These are phyloP conservation scores for Orussus abietinus DNA, from an alignment of 1,140 invertebrate genomes.

Conservation along the genomic window DNA sequence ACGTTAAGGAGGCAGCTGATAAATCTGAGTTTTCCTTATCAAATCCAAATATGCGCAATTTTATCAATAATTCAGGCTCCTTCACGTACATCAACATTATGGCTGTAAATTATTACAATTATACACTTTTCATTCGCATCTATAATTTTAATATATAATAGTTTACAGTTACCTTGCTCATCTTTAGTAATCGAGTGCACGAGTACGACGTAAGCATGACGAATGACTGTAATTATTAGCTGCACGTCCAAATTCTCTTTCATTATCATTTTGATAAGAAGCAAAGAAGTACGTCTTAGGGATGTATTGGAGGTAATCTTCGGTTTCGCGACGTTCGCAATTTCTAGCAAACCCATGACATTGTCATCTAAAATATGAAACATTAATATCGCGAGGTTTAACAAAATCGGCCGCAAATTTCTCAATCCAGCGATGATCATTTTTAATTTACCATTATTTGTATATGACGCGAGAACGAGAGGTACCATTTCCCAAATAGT, in stretches of 20 bases:
- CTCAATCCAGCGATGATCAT: too few species aligned
- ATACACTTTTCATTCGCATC: neutral
- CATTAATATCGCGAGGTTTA: neutral
- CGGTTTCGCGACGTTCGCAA: slow-evolving; percentile 17
- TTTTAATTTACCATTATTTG: neutral
- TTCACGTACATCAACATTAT: neutral
- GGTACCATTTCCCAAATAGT: slow-evolving; percentile 24
- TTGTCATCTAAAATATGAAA: slow-evolving; percentile 14
- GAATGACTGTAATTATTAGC: slow-evolving; percentile 15
- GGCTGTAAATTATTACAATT: neutral
- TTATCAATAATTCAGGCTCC: slow-evolving; percentile 9
- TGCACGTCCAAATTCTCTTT: slow-evolving; percentile 13
- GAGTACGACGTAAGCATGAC: slow-evolving; percentile 8
- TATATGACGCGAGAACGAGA: slow-evolving; percentile 14
- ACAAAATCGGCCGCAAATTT: too few species aligned
- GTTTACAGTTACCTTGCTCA: neutral
- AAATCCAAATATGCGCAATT: slow-evolving; percentile 19
- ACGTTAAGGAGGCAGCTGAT: slow-evolving; percentile 14
- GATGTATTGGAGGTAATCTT: slow-evolving; percentile 1
- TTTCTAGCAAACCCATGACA: slow-evolving; percentile 19
- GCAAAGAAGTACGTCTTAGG: slow-evolving; percentile 13
- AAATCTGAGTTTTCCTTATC: slow-evolving; percentile 12
- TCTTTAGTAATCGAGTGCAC: neutral
- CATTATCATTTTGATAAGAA: slow-evolving; percentile 16
- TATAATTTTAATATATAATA: neutral